phyloP scores from a whole-genome alignment of 2,113 vertebrate genomes.

The Rousettus leschenaultii region DNA sequence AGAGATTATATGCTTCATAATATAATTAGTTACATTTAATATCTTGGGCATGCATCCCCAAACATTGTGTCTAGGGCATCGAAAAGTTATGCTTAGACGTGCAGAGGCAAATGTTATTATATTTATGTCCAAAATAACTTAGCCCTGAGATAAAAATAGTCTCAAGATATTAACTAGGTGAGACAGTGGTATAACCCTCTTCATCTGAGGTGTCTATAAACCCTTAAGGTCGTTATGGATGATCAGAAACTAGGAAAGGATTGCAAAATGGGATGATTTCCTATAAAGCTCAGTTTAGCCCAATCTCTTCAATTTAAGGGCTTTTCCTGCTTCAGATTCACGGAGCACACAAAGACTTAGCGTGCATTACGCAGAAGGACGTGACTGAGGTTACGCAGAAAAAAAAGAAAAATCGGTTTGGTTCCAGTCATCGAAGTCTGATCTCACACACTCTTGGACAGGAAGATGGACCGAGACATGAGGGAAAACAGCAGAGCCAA shows the following conservation, averaged over 20 bases:
- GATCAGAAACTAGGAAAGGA: background rate
- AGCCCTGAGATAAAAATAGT: background rate
- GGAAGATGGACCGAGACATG: background rate
- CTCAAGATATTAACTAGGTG: background rate
- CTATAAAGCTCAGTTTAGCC: background rate
- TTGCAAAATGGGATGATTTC: background rate
- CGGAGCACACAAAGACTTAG: background rate
- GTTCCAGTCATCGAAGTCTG: background rate
- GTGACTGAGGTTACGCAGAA: too few relatives aligned
- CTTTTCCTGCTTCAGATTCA: background rate
- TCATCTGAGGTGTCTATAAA: background rate
- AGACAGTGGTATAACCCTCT: background rate
- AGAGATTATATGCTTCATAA: background rate
- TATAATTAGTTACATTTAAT: background rate
- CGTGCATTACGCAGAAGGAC: background rate
- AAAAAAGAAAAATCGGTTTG: background rate
- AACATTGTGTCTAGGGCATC: background rate
- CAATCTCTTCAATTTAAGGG: background rate
- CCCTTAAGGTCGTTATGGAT: background rate
- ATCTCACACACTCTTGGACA: background rate
- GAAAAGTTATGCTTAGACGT: background rate
- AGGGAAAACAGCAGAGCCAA: background rate
- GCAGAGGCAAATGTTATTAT: background rate
- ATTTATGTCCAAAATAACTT: background rate
- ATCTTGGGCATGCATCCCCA: background rate